These are phyloP conservation scores for Prietella phreatophila DNA, from an alignment of 2,113 vertebrate genomes.

Conservation along the genomic window DNA sequence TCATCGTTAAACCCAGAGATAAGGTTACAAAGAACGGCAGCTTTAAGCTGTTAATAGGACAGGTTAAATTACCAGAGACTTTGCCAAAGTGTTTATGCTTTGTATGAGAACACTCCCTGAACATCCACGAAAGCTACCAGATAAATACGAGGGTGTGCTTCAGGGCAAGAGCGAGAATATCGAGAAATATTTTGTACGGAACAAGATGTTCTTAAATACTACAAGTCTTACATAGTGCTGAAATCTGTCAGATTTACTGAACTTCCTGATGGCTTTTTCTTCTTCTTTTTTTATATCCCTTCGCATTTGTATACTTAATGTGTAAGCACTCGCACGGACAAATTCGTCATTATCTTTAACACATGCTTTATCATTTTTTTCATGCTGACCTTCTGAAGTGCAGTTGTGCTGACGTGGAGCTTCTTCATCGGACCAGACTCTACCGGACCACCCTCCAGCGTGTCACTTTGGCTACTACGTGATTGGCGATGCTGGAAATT, in stretches of 20 bases:
- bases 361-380: neutral
- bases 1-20: constrained; percentile 10
- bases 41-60: neutral
- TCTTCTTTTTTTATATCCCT: neutral
- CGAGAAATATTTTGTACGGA: neutral
- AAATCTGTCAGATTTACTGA: neutral
- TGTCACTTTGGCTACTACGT: constrained; percentile 84
- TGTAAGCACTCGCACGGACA: neutral
- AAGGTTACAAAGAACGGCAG: constrained; percentile 18
- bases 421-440: constrained; percentile 98
- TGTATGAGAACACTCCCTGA: neutral
- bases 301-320: neutral
- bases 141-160: neutral
- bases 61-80: neutral
- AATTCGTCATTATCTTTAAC: neutral
- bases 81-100: constrained; percentile 10
- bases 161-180: neutral
- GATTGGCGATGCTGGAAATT: constrained; percentile 90
- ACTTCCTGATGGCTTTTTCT: neutral
- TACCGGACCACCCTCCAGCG: constrained; percentile 83
- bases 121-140: neutral
- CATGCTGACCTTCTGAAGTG: constrained; percentile 87
- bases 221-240: neutral
- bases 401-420: constrained; percentile 95
- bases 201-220: neutral